phyloP scores from a whole-genome alignment of 2,797 vertebrate genomes.

The Meda fulgida region DNA sequence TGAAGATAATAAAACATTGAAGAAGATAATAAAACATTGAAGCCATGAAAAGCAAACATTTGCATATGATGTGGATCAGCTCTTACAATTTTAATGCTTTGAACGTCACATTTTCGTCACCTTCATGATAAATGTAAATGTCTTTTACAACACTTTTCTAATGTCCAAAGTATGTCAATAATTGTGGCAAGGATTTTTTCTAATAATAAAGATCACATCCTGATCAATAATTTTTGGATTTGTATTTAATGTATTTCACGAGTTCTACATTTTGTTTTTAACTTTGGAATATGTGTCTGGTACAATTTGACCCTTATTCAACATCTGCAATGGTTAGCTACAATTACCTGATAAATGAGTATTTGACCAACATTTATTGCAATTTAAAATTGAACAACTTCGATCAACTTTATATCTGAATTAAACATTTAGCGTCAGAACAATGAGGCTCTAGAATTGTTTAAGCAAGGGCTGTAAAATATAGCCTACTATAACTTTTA shows the following conservation, averaged over 20 bases:
- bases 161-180: background rate
- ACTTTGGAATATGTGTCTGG: background rate
- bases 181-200: background rate
- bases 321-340: background rate
- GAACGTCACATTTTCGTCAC: background rate
- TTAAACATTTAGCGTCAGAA: background rate
- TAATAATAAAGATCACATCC: background rate
- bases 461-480: background rate
- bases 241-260: background rate
- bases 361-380: background rate
- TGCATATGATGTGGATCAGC: conserved; percentile 22
- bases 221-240: background rate
- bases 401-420: background rate
- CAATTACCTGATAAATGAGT: background rate
- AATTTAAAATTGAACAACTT: background rate
- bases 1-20: conserved; percentile 25
- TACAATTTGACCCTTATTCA: background rate
- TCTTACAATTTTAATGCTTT: conserved; percentile 18
- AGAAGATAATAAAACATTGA: conserved; percentile 16
- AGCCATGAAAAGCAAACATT: conserved; percentile 13
- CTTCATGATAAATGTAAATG: background rate
- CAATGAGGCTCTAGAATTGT: background rate
- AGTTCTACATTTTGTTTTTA: background rate
- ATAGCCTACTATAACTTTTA: too few species aligned
- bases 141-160: background rate